Conservation (phyloP, 2,113 vertebrate genomes). For the Neolamprologus tretocephalus region DNA sequence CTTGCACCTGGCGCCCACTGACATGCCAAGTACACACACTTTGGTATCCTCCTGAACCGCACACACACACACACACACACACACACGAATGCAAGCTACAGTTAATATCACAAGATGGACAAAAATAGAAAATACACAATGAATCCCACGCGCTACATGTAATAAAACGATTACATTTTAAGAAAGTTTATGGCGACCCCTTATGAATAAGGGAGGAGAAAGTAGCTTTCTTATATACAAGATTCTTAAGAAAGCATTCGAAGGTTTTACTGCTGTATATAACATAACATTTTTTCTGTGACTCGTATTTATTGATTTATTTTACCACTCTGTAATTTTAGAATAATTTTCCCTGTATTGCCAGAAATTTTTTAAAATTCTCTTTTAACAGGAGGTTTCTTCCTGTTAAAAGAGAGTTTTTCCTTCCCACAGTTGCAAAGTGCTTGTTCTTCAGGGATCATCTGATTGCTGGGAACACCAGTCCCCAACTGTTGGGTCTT, state of each 20-base stretch:
- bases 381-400: not conserved
- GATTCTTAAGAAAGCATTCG: not conserved
- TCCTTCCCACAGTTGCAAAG: not conserved
- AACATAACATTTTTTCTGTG: not conserved
- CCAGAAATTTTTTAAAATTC: not conserved
- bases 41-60: not conserved
- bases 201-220: not conserved
- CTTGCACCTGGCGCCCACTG: constrained; percentile 58
- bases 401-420: not conserved
- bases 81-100: not conserved
- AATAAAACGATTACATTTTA: not conserved
- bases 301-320: not conserved
- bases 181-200: not conserved
- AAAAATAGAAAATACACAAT: not conserved
- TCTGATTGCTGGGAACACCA: not conserved
- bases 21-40: constrained; percentile 43
- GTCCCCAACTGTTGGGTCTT: not conserved
- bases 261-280: not conserved
- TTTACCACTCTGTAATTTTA: not conserved
- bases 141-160: not conserved
- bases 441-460: not conserved
- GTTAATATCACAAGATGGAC: not conserved
- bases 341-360: not conserved
- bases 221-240: not conserved
- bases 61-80: not conserved